Base-by-base conservation (phyloP, 2,797 vertebrate genomes). In the Lutjanus campechanus region DNA sequence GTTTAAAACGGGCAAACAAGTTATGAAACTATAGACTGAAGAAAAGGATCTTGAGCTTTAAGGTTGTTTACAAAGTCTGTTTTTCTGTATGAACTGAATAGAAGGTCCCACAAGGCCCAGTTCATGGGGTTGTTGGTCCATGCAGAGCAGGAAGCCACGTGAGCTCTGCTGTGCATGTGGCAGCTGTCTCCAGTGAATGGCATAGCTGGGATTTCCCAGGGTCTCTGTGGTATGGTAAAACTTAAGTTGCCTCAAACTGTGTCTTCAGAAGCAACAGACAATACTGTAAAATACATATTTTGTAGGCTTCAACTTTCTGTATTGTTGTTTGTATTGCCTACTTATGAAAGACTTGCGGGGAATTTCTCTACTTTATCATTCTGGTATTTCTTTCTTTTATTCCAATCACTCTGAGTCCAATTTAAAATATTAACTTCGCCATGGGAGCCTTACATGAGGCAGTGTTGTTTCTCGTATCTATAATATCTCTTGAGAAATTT, bases 141-240 rank as follows among this genome's bases (percentile, higher is more conserved):
- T 40, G 55, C n/a, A 10, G 69, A 69, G 65, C 43, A 29, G 55
- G 60, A 68, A 66, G 70, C 74, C 66, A 81, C 19, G 43, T 76
- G 77, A 77, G 19, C 81, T 62, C 55, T 70, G 80, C 78, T 80
- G 83, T 62, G 70, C 78, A 84, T 81, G 69, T 76, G 85, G 79
- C 94, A 94, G 91, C 90, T 93, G 93, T 91, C 82, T 88, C 49
- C 71, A 68, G 61, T 94, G 91, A 94, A 92, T 92, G 85, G 83
- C 93, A 94, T 93, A 76, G 84, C 76, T 89, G 65, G 77, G 65
- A 92, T 94, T 88, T 91, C 83, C 89, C 54, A 19, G 11, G n/a
- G 69, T 88, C 86, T 75, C 82, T 36, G 71, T 53, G 46, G 87
- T 64, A 60, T 69, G 72, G 66, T 81, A 44, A 73, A 71, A 73